Evolutionary conservation across 1,140 invertebrate genomes (phyloP).

Genomic region (Oncopodura yosiiana): DNA sequence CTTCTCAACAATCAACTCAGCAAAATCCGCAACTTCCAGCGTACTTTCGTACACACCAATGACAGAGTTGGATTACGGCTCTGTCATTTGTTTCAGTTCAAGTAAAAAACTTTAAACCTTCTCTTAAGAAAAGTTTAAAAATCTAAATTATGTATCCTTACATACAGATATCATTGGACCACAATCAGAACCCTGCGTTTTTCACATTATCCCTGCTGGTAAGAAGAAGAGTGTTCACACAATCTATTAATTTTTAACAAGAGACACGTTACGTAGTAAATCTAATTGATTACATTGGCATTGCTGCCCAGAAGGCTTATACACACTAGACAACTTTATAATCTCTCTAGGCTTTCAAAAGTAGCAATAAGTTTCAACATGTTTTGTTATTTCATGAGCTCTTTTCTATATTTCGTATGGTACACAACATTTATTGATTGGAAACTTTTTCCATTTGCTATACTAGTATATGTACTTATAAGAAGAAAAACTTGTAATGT

Average conservation of each 20-base stretch:
- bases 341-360: no score
- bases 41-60: slow-evolving; percentile 67
- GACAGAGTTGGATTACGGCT: slow-evolving; percentile 62
- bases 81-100: slow-evolving; percentile 55
- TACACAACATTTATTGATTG: no score
- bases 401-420: no score
- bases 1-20: slow-evolving; percentile 43
- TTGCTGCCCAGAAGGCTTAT: no score
- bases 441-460: no score
- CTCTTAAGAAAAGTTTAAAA: neutral
- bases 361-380: no score
- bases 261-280: neutral
- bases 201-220: slow-evolving; percentile 60
- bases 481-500: no score
- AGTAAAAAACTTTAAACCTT: slow-evolving; percentile 35
- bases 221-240: slow-evolving; percentile 17
- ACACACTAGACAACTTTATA: no score
- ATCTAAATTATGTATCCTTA: slow-evolving; percentile 39
- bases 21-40: slow-evolving; percentile 42
- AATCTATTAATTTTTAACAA: no score
- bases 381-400: no score
- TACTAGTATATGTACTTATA: no score
- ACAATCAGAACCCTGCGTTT: slow-evolving; percentile 55
- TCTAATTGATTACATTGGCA: neutral
- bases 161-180: slow-evolving; percentile 57